A percentile compares a stretch with the other conserved stretches of the same genome.
These are phyloP conservation scores for Pandemis corylana DNA, from an alignment of 2,888 invertebrate species.

Conservation along the genomic window DNA sequence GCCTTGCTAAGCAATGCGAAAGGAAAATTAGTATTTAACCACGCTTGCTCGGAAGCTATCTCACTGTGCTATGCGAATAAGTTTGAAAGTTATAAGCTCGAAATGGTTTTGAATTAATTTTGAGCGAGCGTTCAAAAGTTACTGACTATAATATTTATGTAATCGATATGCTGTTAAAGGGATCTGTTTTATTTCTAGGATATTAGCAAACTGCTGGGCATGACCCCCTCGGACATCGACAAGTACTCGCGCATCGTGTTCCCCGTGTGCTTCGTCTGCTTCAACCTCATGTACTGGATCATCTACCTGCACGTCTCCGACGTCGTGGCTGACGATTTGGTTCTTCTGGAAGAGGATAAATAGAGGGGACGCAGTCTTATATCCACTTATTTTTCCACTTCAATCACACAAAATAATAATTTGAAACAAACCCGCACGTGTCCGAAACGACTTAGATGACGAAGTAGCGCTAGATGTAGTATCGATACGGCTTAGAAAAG, in stretches of 20 bases:
- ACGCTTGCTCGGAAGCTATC: neutral
- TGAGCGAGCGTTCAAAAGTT: neutral
- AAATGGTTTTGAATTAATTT: neutral
- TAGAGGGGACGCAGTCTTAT: constrained; percentile 70
- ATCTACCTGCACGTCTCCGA: constrained; percentile 98
- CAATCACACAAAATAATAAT: constrained; percentile 62
- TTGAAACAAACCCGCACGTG: constrained; percentile 61
- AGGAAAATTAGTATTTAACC: neutral
- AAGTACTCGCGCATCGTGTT: constrained; percentile 99
- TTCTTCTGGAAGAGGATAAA: constrained; percentile 89
- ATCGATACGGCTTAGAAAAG: constrained; percentile 40
- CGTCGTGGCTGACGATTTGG: constrained; percentile 97
- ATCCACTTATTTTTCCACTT: constrained; percentile 75
- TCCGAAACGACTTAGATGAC: constrained; percentile 29
- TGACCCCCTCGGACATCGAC: constrained; percentile 99
- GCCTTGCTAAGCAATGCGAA: constrained; percentile 33
- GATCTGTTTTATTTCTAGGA: constrained; percentile 81
- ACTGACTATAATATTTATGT: neutral
- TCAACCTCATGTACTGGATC: constrained; percentile 99
- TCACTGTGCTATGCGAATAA: constrained; percentile 26
- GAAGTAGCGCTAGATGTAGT: constrained; percentile 29
- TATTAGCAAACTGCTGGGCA: constrained; percentile 95
- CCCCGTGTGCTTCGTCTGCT: constrained; percentile 99
- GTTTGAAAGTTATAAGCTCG: neutral
- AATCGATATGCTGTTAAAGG: neutral